phyloP scores from a whole-genome alignment of 2,113 vertebrate species.

The Channa argus region DNA sequence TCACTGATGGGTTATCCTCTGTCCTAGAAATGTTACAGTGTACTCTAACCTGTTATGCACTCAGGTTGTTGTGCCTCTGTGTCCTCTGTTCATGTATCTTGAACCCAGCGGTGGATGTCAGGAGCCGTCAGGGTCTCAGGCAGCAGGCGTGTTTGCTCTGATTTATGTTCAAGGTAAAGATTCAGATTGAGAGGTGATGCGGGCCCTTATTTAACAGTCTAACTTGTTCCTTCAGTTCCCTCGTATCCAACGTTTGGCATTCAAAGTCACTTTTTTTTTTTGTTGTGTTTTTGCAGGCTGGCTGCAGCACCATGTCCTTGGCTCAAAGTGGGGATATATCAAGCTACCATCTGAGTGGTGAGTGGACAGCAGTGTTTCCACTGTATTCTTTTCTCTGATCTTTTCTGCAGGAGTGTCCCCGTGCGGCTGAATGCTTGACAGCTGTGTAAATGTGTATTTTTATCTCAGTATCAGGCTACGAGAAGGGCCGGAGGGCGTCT shows the following conservation, averaged over 20 bases:
- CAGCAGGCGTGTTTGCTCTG: slow-evolving; percentile 1
- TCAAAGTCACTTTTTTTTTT: neutral
- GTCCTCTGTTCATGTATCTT: slow-evolving; percentile 2
- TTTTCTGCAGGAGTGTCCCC: slow-evolving; percentile 1
- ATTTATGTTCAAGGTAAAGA: neutral
- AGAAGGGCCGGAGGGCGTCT: neutral
- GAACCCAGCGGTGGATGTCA: slow-evolving; percentile 15
- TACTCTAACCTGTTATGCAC: neutral
- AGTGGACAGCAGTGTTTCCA: slow-evolving; percentile 54
- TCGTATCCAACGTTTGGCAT: no score
- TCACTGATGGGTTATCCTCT: no score
- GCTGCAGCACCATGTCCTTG: slow-evolving; percentile 83
- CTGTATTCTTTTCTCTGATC: neutral
- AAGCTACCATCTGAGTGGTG: slow-evolving; percentile 85
- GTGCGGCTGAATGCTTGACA: slow-evolving; percentile 7
- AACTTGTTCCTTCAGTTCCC: no score
- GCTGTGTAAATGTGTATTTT: neutral
- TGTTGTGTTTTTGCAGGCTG: slow-evolving; percentile 64
- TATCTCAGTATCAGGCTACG: slow-evolving; percentile 13
- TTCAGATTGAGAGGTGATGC: neutral
- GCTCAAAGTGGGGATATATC: slow-evolving; percentile 79
- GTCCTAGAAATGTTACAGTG: neutral
- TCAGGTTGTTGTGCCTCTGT: neutral
- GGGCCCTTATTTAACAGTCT: neutral
- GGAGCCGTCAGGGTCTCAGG: neutral